Evolutionary conservation across 2,888 invertebrate species (phyloP).

Genomic region (Patella ulyssiponensis): DNA sequence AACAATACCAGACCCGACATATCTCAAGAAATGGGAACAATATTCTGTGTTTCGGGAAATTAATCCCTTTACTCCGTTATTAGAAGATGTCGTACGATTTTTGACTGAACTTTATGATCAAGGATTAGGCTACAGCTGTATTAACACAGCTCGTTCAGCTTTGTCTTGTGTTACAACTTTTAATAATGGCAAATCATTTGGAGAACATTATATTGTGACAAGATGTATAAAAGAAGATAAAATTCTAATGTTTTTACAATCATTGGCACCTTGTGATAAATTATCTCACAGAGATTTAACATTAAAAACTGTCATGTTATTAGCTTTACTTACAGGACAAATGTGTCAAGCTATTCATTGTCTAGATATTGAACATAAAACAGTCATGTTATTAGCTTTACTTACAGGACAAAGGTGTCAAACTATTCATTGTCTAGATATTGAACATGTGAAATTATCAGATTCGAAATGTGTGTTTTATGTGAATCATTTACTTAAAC

Average conservation of each 20-base stretch:
- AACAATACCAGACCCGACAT: slow-evolving; percentile 13
- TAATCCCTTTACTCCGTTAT: slow-evolving; percentile 16
- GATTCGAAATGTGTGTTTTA: not conserved
- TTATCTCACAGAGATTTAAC: no score
- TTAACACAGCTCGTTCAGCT: slow-evolving; percentile 18
- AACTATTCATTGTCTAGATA: no score
- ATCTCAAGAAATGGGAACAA: slow-evolving; percentile 22
- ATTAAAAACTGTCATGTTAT: slow-evolving; percentile 36
- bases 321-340: no score
- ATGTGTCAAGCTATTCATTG: no score
- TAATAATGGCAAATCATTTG: slow-evolving; percentile 7
- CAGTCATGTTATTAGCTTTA: no score
- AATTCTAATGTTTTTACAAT: slow-evolving; percentile 13
- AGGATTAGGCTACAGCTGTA: slow-evolving; percentile 23
- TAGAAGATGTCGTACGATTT: slow-evolving; percentile 21
- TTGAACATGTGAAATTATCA: no score
- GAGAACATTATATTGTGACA: slow-evolving; percentile 24
- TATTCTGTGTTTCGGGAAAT: slow-evolving; percentile 25
- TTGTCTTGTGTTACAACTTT: slow-evolving; percentile 16
- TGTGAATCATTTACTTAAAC: slow-evolving; percentile 25
- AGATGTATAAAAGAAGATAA: slow-evolving; percentile 37
- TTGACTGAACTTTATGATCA: slow-evolving; percentile 17
- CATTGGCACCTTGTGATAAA: slow-evolving; percentile 29
- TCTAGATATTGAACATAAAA: no score
- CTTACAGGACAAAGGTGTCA: no score